Percentiles rank a stretch among this genome's conserved stretches.
These are phyloP conservation scores for Chromobotia macracanthus DNA, from an alignment of 2,797 vertebrate species.

Conservation along the genomic window DNA sequence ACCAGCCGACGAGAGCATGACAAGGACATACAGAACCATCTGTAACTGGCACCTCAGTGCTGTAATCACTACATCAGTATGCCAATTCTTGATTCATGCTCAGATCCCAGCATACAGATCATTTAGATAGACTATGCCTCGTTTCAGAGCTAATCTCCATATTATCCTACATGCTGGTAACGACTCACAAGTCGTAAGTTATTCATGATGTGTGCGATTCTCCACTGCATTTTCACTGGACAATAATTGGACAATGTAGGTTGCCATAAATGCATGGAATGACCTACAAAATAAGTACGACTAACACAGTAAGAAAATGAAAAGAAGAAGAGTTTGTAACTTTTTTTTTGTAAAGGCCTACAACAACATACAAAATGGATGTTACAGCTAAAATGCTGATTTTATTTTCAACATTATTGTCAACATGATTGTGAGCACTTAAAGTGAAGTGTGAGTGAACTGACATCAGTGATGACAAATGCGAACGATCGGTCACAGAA, in stretches of 20 bases:
- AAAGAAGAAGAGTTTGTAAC: not conserved
- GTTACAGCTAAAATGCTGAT: not conserved
- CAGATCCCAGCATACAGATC: constrained; percentile 7
- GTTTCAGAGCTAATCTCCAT: constrained; percentile 6
- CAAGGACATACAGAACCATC: constrained; percentile 46
- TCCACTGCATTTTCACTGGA: constrained; percentile 7
- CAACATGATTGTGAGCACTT: not conserved
- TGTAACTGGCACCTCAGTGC: constrained; percentile 48
- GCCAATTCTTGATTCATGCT: constrained; percentile 23
- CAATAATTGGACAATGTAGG: not conserved
- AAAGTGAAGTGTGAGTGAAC: constrained; percentile 36
- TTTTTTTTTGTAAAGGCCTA: not conserved
- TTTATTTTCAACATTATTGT: not conserved
- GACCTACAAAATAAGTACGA: not conserved
- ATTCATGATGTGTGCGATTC: not conserved
- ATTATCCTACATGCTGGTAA: not conserved
- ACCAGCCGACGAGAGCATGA: constrained; percentile 40
- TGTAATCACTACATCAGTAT: constrained; percentile 49
- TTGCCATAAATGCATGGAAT: not conserved
- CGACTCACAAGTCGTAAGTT: not conserved
- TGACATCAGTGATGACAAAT: constrained; percentile 19
- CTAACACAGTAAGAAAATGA: not conserved
- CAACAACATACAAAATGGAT: not conserved
- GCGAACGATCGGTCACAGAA: constrained; percentile 1
- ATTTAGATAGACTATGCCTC: constrained; percentile 23